These are phyloP conservation scores for Montipora capitata DNA, from an alignment of 92 coral and sea anemone species.

Conservation along the genomic window DNA sequence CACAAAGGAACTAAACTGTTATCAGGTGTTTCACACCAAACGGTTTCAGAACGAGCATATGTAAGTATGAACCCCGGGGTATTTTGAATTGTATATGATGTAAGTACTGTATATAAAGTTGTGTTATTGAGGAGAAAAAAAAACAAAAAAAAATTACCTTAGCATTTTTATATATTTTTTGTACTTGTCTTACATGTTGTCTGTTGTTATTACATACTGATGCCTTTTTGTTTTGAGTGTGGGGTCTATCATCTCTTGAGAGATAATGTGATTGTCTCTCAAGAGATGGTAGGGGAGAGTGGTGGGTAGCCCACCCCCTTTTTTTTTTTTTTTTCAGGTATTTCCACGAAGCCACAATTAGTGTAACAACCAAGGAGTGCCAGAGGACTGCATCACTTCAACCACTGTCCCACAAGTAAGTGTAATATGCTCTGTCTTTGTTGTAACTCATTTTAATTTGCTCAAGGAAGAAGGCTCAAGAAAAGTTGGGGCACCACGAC, in stretches of 20 bases:
- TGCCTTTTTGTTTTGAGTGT: too few relatives aligned
- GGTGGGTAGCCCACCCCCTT: too few relatives aligned
- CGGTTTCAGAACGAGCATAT: background rate
- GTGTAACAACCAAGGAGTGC: conserved; percentile 26
- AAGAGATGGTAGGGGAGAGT: too few relatives aligned
- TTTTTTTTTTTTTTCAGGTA: too few relatives aligned
- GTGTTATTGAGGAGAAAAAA: background rate
- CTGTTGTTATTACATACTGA: too few relatives aligned
- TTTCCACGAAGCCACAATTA: background rate
- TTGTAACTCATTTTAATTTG: conserved; percentile 15
- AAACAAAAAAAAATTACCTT: background rate
- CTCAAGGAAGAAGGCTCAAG: background rate
- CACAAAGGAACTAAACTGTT: too few relatives aligned
- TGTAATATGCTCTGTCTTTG: conserved; percentile 4
- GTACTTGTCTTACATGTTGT: background rate
- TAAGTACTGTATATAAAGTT: conserved; percentile 1
- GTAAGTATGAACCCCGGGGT: background rate
- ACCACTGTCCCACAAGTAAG: background rate
- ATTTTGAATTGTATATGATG: conserved; percentile 1
- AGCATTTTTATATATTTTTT: background rate
- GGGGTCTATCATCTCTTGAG: too few relatives aligned
- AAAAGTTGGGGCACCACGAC: too few relatives aligned
- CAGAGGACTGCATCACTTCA: conserved; percentile 16
- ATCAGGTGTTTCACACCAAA: too few relatives aligned
- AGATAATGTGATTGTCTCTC: background rate